Percentiles rank a stretch among this genome's conserved stretches.
Conservation (phyloP, 1,140 invertebrate species). For the Bombus waltoni region DNA sequence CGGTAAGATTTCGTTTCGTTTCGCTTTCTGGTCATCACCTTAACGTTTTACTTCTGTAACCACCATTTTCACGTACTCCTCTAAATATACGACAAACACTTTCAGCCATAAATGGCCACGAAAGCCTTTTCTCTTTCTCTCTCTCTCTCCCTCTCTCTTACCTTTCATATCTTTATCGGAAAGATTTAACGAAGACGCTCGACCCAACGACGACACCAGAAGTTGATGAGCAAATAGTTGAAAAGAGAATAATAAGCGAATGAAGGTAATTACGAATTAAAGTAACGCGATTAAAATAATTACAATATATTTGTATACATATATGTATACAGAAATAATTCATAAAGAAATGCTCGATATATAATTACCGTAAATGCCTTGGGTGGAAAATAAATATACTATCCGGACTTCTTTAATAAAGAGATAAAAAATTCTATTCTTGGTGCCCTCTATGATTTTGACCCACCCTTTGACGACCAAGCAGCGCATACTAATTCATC, state of each 20-base stretch:
- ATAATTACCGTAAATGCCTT: background rate
- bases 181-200: background rate
- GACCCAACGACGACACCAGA: background rate
- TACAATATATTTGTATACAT: background rate
- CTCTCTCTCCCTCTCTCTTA: background rate
- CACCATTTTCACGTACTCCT: background rate
- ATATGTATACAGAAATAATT: background rate
- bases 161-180: background rate
- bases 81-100: too few species aligned
- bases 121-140: background rate
- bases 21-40: slow-evolving; percentile 13
- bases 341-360: background rate
- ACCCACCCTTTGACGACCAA: slow-evolving; percentile 32
- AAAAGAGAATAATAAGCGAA: background rate
- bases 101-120: too few species aligned
- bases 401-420: background rate
- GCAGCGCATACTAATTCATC: slow-evolving; percentile 36
- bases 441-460: slow-evolving; percentile 15
- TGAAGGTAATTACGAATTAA: too few species aligned
- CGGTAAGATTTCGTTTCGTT: slow-evolving; percentile 27
- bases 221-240: background rate
- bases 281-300: too few species aligned
- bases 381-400: background rate
- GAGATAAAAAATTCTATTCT: slow-evolving; percentile 2
- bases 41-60: slow-evolving; percentile 2